phyloP scores from a whole-genome alignment of 1,140 invertebrate species.

The Conus betulinus region DNA sequence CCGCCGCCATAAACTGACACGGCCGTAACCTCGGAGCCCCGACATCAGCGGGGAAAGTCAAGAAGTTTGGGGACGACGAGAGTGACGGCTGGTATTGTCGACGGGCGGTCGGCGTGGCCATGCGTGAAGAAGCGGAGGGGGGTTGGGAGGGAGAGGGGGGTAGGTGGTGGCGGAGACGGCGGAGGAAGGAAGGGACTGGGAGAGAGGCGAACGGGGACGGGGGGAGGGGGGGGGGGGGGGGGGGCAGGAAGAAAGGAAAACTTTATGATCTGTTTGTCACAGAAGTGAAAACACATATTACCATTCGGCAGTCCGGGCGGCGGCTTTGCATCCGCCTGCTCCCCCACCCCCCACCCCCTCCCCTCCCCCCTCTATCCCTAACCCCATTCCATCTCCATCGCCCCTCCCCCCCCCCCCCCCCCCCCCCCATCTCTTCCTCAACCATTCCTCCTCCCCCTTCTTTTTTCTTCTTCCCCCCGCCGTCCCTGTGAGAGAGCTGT shows the following conservation, averaged over 20 bases:
- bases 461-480: too few species aligned
- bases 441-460: background rate
- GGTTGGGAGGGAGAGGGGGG: too few species aligned
- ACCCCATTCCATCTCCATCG: background rate
- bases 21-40: background rate
- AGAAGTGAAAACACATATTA: constrained; percentile 16
- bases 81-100: constrained; percentile 16
- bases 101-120: background rate
- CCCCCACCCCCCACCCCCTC: background rate
- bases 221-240: background rate
- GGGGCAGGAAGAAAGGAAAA: background rate
- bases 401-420: background rate
- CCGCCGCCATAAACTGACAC: constrained; percentile 27
- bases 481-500: background rate
- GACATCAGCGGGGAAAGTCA: background rate
- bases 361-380: background rate
- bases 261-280: constrained; percentile 17
- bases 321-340: background rate
- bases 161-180: background rate
- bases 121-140: background rate
- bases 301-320: background rate
- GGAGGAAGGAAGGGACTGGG: background rate
- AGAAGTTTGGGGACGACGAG: constrained; percentile 8
- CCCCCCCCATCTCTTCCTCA: background rate
- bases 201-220: background rate